These are phyloP conservation scores for Misgurnus mizolepis DNA, from an alignment of 2,113 vertebrate species.

Conservation along the genomic window DNA sequence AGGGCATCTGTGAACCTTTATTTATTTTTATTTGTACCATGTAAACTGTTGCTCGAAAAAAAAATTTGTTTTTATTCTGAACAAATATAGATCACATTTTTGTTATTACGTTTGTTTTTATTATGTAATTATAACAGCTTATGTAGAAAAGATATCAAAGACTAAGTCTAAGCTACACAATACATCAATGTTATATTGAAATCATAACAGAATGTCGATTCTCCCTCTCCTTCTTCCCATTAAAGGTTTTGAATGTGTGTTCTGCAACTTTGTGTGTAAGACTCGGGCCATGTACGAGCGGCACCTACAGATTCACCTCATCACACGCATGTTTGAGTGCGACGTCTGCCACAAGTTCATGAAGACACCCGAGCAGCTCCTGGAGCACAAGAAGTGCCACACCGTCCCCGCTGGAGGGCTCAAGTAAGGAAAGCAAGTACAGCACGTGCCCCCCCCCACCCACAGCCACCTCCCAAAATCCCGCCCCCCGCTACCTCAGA, in stretches of 20 bases:
- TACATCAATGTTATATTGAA: too few relatives aligned
- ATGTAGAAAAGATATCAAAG: too few relatives aligned
- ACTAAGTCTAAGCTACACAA: too few relatives aligned
- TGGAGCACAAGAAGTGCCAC: constrained; percentile 99
- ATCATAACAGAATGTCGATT: not conserved
- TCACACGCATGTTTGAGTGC: constrained; percentile 98
- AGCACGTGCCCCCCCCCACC: constrained; percentile 73
- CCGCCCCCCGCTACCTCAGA: not conserved
- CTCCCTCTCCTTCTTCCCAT: constrained; percentile 47
- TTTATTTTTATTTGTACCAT: too few relatives aligned
- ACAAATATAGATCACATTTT: too few relatives aligned
- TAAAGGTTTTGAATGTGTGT: constrained; percentile 95
- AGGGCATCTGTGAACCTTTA: too few relatives aligned
- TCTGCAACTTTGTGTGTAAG: constrained; percentile 99
- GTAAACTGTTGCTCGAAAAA: too few relatives aligned
- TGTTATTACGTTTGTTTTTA: too few relatives aligned
- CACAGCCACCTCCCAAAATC: not conserved
- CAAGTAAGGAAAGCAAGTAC: constrained; percentile 99
- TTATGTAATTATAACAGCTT: too few relatives aligned
- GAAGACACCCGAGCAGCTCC: constrained; percentile 97
- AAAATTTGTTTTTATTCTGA: too few relatives aligned
- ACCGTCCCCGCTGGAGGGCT: constrained; percentile 98
- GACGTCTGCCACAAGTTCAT: constrained; percentile 99
- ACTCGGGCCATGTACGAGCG: constrained; percentile 98
- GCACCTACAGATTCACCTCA: constrained; percentile 98